A percentile compares a stretch with the other conserved stretches of the same genome.
phyloP scores from a whole-genome alignment of 2,113 vertebrate species.

The Zootoca vivipara region DNA sequence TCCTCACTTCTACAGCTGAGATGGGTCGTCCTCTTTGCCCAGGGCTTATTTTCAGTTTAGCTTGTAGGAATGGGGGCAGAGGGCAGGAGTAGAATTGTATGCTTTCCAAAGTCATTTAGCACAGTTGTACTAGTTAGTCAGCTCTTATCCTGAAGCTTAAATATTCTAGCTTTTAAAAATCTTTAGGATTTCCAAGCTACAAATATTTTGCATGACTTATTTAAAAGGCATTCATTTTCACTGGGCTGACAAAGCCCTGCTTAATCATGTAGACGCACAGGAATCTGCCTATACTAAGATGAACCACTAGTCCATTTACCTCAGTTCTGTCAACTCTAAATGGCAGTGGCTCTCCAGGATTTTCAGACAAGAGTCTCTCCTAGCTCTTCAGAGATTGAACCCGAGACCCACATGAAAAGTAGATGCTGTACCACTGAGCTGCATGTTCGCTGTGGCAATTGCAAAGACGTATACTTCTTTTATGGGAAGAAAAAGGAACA shows the following conservation, averaged over 20 bases:
- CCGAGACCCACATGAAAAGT: too few relatives aligned
- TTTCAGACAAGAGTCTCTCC: too few relatives aligned
- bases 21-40: background rate
- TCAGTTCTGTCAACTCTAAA: background rate
- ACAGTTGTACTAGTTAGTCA: constrained; percentile 46
- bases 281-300: background rate
- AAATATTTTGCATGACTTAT: background rate
- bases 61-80: rapidly evolving
- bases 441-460: too few relatives aligned
- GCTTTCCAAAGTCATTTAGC: background rate
- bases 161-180: constrained; percentile 49
- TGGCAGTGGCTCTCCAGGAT: too few relatives aligned
- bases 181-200: constrained; percentile 36
- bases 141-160: constrained; percentile 61
- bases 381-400: too few relatives aligned
- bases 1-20: constrained; percentile 59
- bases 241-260: background rate
- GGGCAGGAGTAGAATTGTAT: background rate
- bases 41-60: constrained; percentile 38
- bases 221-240: background rate
- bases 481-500: too few relatives aligned
- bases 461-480: too few relatives aligned
- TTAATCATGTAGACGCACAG: background rate
- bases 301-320: background rate
- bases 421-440: too few relatives aligned